Percentiles rank a stretch among this genome's conserved stretches.
Conservation (phyloP, 2,113 vertebrate species). For the Coturnix japonica region DNA sequence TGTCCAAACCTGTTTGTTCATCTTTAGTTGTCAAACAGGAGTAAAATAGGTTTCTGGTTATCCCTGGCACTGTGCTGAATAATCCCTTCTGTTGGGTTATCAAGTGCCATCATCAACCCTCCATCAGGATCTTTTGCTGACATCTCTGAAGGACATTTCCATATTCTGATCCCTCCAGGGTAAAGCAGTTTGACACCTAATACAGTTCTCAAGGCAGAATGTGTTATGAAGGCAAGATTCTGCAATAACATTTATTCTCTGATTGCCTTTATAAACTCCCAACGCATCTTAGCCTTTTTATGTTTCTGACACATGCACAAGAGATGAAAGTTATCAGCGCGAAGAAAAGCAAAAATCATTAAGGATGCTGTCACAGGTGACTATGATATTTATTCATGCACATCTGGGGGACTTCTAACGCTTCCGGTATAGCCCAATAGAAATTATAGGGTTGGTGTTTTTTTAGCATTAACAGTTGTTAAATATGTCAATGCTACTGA, state of each 20-base stretch:
- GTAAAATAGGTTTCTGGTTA: neutral
- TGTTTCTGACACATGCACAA: neutral
- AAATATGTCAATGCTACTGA: constrained; percentile 39
- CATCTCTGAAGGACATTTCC: neutral
- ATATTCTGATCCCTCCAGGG: constrained; percentile 17
- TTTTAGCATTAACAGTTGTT: constrained; percentile 28
- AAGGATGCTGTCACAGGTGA: constrained; percentile 51
- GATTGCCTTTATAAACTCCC: constrained; percentile 48
- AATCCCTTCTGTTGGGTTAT: neutral
- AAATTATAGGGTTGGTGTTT: constrained; percentile 57
- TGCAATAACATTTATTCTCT: neutral
- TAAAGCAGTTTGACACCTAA: constrained; percentile 27
- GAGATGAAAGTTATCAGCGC: constrained; percentile 12
- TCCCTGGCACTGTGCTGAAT: neutral
- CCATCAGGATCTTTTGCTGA: neutral
- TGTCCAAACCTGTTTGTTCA: neutral
- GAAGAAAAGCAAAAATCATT: constrained; percentile 46
- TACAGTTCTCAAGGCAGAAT: constrained; percentile 32
- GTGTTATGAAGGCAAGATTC: constrained; percentile 4
- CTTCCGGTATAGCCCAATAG: constrained; percentile 13
- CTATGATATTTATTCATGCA: constrained; percentile 48
- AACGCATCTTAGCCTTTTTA: constrained; percentile 8
- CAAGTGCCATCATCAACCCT: neutral
- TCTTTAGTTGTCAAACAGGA: neutral
- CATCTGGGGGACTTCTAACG: neutral